Evolutionary conservation across 2,113 vertebrate genomes (phyloP).

Genomic region (Anhinga rufa): DNA sequence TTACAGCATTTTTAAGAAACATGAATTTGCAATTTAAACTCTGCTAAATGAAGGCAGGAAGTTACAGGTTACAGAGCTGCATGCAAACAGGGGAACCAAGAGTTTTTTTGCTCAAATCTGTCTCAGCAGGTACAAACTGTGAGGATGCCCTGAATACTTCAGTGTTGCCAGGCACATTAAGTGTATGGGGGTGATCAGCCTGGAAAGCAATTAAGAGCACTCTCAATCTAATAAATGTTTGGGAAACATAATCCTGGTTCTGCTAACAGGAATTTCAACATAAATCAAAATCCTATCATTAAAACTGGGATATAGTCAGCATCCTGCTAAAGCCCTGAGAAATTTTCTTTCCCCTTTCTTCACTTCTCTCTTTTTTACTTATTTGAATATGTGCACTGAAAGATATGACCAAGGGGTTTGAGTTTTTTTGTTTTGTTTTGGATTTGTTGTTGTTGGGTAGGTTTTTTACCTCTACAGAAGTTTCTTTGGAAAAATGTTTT

Average conservation of each 20-base stretch:
- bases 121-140: background rate
- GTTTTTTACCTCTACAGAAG: background rate
- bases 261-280: background rate
- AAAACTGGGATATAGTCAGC: background rate
- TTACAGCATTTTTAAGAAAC: conserved; percentile 69
- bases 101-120: background rate
- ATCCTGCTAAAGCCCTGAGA: background rate
- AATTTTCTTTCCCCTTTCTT: background rate
- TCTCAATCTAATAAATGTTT: background rate
- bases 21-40: conserved; percentile 69
- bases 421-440: background rate
- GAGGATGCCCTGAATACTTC: background rate
- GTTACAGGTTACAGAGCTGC: conserved; percentile 59
- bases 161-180: background rate
- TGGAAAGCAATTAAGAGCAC: background rate
- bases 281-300: background rate
- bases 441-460: background rate
- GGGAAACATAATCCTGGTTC: background rate
- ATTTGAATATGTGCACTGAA: background rate
- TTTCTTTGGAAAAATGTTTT: conserved; percentile 5
- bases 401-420: background rate
- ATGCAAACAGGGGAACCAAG: conserved; percentile 33
- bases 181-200: background rate
- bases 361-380: background rate
- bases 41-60: conserved; percentile 54